Conservation (phyloP, 2,113 vertebrate genomes). For the Nannospalax galili region DNA sequence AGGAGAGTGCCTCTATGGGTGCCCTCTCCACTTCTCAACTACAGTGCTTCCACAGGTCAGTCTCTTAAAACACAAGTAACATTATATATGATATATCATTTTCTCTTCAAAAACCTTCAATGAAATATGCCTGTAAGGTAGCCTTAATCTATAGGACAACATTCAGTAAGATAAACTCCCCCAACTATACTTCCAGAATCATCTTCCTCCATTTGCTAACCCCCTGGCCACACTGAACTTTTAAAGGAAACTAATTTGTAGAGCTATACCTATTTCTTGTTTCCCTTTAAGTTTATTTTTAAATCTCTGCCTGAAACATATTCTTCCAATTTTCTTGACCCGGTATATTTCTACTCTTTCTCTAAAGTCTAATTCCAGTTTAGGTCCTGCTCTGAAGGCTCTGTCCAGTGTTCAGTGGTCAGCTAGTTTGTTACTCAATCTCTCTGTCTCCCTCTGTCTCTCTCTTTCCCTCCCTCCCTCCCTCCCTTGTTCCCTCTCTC, state of each 20-base stretch:
- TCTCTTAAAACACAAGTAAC: not conserved
- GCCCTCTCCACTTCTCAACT: not conserved
- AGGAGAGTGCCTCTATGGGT: not conserved
- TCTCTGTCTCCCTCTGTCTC: not conserved
- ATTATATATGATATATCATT: not conserved
- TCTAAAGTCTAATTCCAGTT: conserved; percentile 1
- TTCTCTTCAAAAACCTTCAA: not conserved
- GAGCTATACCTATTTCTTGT: not conserved
- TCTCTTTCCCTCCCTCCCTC: not conserved
- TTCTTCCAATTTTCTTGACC: not conserved
- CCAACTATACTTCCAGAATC: not conserved
- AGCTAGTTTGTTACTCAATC: too few species aligned
- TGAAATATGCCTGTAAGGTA: not conserved
- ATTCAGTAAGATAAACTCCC: not conserved
- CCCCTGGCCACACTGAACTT: not conserved
- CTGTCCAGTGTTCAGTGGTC: not conserved
- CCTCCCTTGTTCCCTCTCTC: too few species aligned
- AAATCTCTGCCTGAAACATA: not conserved
- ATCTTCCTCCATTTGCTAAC: not conserved
- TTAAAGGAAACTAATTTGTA: not conserved
- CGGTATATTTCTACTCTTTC: not conserved
- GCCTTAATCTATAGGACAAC: not conserved
- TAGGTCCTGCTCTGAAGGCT: not conserved
- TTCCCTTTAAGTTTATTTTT: not conserved
- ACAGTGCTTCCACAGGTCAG: not conserved